A percentile compares a stretch with the other conserved stretches of the same genome.
These are phyloP conservation scores for Aphrophora alni DNA, from an alignment of 2,888 invertebrate genomes.

Conservation along the genomic window DNA sequence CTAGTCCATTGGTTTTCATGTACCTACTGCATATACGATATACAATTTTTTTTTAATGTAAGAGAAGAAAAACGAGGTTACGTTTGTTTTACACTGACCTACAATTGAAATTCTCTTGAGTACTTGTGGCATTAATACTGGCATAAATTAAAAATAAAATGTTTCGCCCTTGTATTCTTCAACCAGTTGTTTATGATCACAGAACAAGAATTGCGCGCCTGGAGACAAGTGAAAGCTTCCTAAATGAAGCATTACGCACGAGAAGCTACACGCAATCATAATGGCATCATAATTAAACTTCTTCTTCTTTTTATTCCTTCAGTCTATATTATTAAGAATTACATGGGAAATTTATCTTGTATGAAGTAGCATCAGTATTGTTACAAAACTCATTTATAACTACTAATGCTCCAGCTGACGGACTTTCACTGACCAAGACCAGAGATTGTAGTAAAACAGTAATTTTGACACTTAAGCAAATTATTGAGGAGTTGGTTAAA, in stretches of 20 bases:
- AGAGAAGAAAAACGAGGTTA: no score
- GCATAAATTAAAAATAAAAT: not conserved
- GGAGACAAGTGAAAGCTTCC: not conserved
- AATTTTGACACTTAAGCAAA: conserved; percentile 9
- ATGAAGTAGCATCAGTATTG: not conserved
- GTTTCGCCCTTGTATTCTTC: not conserved
- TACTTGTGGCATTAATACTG: no score
- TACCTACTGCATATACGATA: no score
- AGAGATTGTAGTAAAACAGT: not conserved
- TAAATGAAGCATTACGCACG: conserved; percentile 9
- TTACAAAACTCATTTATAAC: not conserved
- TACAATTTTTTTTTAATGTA: no score
- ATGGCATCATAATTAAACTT: not conserved
- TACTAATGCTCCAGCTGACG: not conserved
- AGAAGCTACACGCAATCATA: not conserved
- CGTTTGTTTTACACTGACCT: no score
- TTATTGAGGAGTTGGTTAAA: not conserved
- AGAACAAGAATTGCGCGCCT: not conserved
- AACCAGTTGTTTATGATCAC: not conserved
- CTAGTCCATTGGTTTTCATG: no score
- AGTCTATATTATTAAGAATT: not conserved
- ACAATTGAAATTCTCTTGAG: no score
- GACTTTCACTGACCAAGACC: not conserved
- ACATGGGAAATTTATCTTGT: conserved; percentile 2
- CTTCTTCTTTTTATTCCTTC: no score